phyloP scores from a whole-genome alignment of 2,797 vertebrate species.

The Brachymystax lenok region DNA sequence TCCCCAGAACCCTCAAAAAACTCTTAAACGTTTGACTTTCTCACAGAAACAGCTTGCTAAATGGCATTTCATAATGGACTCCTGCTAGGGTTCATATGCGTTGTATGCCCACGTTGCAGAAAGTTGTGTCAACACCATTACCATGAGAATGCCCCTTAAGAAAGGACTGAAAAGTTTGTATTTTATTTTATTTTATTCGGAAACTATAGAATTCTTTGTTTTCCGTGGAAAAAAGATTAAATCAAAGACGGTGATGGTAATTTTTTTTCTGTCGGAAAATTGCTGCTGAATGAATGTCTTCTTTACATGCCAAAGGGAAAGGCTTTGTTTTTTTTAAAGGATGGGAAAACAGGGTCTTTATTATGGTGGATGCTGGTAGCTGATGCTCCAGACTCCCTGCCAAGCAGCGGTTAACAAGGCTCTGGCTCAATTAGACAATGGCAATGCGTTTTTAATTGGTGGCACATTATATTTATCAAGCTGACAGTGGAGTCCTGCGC shows the following conservation, averaged over 20 bases:
- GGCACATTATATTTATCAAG: slow-evolving; percentile 97
- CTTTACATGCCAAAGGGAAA: slow-evolving; percentile 92
- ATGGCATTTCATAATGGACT: slow-evolving; percentile 86
- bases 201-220: slow-evolving; percentile 92
- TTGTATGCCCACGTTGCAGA: slow-evolving; percentile 80
- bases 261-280: slow-evolving; percentile 85
- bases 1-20: slow-evolving; percentile 66
- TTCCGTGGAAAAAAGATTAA: slow-evolving; percentile 78
- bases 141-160: slow-evolving; percentile 80
- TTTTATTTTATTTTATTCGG: slow-evolving; percentile 71
- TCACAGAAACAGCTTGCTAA: slow-evolving; percentile 85
- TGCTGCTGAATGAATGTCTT: slow-evolving; percentile 90
- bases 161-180: slow-evolving; percentile 76
- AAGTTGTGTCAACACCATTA: slow-evolving; percentile 88
- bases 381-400: slow-evolving; percentile 80
- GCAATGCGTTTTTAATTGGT: slow-evolving; percentile 97
- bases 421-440: slow-evolving; percentile 85
- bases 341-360: slow-evolving; percentile 83
- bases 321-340: slow-evolving; percentile 80
- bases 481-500: slow-evolving; percentile 84
- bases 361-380: slow-evolving; percentile 81
- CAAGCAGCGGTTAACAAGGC: slow-evolving; percentile 90
- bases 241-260: slow-evolving; percentile 90
- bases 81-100: slow-evolving; percentile 85
- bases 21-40: slow-evolving; percentile 84